Percentiles rank a stretch among this genome's conserved stretches.
These are phyloP conservation scores for Neomorphus geoffroyi DNA, from an alignment of 2,797 vertebrate species.

Conservation along the genomic window DNA sequence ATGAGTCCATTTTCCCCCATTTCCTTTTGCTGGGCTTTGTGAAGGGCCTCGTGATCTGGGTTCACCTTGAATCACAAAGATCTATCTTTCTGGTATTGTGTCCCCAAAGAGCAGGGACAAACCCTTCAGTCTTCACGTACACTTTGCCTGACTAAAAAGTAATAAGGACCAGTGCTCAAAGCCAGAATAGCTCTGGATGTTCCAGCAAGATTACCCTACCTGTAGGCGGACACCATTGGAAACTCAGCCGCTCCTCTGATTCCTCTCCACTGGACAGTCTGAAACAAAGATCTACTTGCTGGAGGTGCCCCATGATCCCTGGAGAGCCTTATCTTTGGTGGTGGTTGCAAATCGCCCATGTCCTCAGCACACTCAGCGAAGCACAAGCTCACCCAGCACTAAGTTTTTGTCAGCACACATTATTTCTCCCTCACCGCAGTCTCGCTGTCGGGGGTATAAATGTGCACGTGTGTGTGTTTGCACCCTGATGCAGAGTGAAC, in stretches of 20 bases:
- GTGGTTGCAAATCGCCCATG: rapidly evolving
- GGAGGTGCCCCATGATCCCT: neutral
- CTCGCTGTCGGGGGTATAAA: neutral
- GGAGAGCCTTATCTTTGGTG: neutral
- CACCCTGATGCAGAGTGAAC: rapidly evolving
- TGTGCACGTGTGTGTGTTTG: neutral
- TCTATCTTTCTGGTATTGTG: neutral
- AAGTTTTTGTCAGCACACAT: neutral
- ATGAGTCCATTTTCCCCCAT: neutral
- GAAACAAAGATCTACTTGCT: neutral
- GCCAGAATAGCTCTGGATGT: neutral
- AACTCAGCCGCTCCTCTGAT: neutral
- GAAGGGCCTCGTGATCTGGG: neutral
- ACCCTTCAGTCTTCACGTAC: neutral
- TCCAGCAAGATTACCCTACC: neutral
- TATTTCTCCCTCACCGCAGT: neutral
- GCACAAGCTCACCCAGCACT: neutral
- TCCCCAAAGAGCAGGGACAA: neutral
- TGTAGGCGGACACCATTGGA: neutral
- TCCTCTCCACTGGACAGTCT: neutral
- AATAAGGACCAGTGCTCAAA: rapidly evolving
- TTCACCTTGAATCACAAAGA: neutral
- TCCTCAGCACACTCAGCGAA: rapidly evolving
- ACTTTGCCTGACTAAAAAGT: neutral
- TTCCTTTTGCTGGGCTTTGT: neutral